These are phyloP conservation scores for Campoletis sonorensis DNA, from an alignment of 1,140 invertebrate species.

Conservation along the genomic window DNA sequence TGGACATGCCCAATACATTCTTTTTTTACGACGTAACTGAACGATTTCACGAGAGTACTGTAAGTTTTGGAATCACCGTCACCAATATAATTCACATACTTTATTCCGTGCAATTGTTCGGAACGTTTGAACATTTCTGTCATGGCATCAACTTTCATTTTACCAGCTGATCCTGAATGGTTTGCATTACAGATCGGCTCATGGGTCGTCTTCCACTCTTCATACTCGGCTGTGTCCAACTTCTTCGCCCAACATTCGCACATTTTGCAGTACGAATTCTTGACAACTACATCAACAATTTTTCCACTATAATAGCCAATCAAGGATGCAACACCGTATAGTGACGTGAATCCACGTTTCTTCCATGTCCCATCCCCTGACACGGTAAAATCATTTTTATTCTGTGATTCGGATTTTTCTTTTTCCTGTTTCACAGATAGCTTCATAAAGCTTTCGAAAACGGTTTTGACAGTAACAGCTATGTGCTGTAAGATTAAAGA, in stretches of 20 bases:
- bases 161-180: background rate
- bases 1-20: no score
- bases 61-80: background rate
- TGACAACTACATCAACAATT: background rate
- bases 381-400: background rate
- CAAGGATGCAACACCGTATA: background rate
- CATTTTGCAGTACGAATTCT: background rate
- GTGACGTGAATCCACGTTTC: slow-evolving; percentile 2
- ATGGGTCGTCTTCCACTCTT: background rate
- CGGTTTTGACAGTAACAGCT: slow-evolving; percentile 33
- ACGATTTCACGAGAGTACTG: no score
- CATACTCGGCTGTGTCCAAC: background rate
- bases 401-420: background rate
- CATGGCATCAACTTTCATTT: background rate
- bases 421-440: slow-evolving; percentile 26
- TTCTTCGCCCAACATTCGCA: background rate
- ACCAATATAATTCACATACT: background rate
- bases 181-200: background rate
- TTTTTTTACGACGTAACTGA: no score
- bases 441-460: background rate
- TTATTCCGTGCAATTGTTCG: background rate
- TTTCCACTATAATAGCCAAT: background rate
- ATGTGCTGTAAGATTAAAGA: background rate
- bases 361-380: background rate
- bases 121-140: background rate